Percentiles rank a stretch among this genome's conserved stretches.
Conservation (phyloP, 37 sponge, comb jelly and placozoan species). For the Sycon ciliatum region DNA sequence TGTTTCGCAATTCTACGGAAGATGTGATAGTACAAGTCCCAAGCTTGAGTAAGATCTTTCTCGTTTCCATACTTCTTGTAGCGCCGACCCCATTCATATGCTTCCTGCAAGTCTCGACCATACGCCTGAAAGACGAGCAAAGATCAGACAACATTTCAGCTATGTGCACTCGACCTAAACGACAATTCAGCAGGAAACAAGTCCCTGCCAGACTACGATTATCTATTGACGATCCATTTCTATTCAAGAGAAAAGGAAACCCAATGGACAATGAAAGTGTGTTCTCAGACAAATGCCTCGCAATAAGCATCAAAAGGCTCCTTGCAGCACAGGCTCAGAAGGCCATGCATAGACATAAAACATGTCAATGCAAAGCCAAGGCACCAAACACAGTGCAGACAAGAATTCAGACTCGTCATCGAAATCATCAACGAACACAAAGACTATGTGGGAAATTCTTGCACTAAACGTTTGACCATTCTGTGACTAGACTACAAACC, state of each 20-base stretch:
- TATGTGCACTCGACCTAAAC: neutral
- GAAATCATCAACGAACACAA: too few relatives aligned
- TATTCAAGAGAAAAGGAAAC: neutral
- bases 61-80: slow-evolving; percentile 53
- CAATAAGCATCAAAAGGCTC: too few relatives aligned
- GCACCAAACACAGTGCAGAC: too few relatives aligned
- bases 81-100: slow-evolving; percentile 90
- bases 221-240: too few relatives aligned
- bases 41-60: slow-evolving; percentile 88
- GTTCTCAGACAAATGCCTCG: too few relatives aligned
- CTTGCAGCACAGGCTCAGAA: too few relatives aligned
- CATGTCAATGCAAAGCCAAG: too few relatives aligned
- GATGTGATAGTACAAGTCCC: slow-evolving; percentile 95
- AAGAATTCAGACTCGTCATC: too few relatives aligned
- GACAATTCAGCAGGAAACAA: neutral
- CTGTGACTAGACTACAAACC: too few relatives aligned
- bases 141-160: neutral
- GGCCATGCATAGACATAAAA: too few relatives aligned
- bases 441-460: neutral
- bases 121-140: slow-evolving; percentile 68
- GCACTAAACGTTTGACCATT: slow-evolving; percentile 13
- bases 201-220: too few relatives aligned
- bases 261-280: neutral
- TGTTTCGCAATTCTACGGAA: slow-evolving; percentile 89
- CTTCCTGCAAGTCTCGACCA: slow-evolving; percentile 91